Evolutionary conservation across 2,888 invertebrate genomes (phyloP).

Genomic region (Eurytoma adleriae): DNA sequence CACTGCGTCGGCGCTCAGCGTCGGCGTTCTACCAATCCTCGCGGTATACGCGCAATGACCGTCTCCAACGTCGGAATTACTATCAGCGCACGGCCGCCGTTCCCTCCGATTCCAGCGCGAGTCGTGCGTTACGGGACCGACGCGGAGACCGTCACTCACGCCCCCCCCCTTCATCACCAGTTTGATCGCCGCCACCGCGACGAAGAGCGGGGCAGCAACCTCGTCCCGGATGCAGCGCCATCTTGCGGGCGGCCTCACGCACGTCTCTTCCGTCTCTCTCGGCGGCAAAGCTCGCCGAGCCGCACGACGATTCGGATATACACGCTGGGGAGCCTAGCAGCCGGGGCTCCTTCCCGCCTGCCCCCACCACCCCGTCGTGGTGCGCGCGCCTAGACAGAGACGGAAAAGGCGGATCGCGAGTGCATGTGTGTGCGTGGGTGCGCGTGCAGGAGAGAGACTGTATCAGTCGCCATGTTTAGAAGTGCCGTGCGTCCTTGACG

Average conservation of each 20-base stretch:
- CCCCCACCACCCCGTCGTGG: background rate
- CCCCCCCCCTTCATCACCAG: background rate
- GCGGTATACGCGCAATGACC: background rate
- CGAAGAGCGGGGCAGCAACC: slow-evolving; percentile 15
- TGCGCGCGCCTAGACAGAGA: slow-evolving; percentile 24
- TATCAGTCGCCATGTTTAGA: slow-evolving; percentile 48
- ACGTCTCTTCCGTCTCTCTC: slow-evolving; percentile 52
- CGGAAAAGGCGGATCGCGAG: background rate
- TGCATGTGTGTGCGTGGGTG: slow-evolving; percentile 51
- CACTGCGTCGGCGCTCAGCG: background rate
- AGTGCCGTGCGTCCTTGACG: slow-evolving; percentile 73
- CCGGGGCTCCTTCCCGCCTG: background rate
- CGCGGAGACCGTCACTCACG: background rate
- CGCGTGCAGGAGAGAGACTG: slow-evolving; percentile 59
- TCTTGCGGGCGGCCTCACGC: slow-evolving; percentile 35
- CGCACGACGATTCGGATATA: slow-evolving; percentile 45
- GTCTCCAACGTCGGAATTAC: background rate
- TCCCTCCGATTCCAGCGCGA: background rate
- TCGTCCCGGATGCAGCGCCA: slow-evolving; percentile 52
- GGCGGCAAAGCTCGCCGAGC: slow-evolving; percentile 47
- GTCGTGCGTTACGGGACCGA: background rate
- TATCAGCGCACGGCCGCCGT: background rate
- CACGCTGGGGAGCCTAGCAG: slow-evolving; percentile 17
- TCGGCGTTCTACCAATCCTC: too few species aligned
- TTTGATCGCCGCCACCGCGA: background rate